Base-by-base conservation (phyloP, 2,797 vertebrate genomes). In the Podarcis siculus region DNA sequence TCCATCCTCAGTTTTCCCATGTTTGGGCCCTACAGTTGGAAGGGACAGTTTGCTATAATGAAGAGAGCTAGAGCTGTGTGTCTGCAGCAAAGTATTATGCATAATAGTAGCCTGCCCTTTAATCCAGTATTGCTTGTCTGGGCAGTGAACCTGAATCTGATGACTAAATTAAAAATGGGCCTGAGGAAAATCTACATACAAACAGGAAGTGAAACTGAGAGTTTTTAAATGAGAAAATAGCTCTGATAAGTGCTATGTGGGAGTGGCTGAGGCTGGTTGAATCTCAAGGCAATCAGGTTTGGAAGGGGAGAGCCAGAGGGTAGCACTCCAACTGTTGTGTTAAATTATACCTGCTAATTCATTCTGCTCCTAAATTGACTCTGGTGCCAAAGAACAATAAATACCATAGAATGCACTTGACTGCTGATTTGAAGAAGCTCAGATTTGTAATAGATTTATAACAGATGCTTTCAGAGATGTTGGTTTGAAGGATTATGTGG, bases 301-400 rank as follows among this genome's bases (percentile, higher is more conserved):
- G 9, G 30, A 58, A 42, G 58, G 25, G 42, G 30, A 77, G 42
- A 32, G 30, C 61, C 21, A 45, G 45, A 17, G n/a, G 67, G 5
- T 30, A 21, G 35, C 37, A 85, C 19, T 39, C 55, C 12, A 45
- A 3, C 35, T 4, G 30, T 10, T 78, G 9, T 67, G 37, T 42
- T 78, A 66, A 32, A n/a, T 67, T 45, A 42, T 49, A 72, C 39
- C 15, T 58, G 27, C 6, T 79, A 58, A 32, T 77, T 15, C 45
- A 0, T 27, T 39, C 7, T 0, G 49, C 1, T 79, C 39, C 39
- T 23, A 1, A 19, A 75, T 45, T 30, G 1, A 15, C 0, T 0
- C 21, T 80, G 78, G 17, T 67, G 71, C 17, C 83, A 66, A 9
- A 1, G 2, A 39, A 0, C 37, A 69, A 0, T 1, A 69, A 3